Percentiles rank a stretch among this genome's conserved stretches.
Conservation (phyloP, 2,888 invertebrate genomes). For the Embidobia sp. region DNA sequence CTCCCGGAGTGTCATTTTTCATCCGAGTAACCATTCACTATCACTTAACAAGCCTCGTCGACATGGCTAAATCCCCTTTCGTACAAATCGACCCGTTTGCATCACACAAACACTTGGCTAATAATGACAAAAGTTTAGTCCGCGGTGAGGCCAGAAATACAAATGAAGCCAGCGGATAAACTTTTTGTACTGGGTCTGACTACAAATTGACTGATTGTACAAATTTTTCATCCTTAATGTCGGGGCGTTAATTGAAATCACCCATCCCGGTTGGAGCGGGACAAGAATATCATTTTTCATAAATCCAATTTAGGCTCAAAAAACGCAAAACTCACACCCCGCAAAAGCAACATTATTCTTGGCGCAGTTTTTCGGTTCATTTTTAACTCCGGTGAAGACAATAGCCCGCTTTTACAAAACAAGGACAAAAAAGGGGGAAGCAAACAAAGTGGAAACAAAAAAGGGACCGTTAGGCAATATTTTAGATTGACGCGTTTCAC, state of each 20-base stretch:
- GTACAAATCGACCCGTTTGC: slow-evolving; percentile 31
- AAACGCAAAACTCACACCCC: not conserved
- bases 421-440: not conserved
- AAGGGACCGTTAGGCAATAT: slow-evolving; percentile 51
- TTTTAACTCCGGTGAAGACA: slow-evolving; percentile 36
- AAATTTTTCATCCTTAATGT: slow-evolving; percentile 37
- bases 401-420: slow-evolving; percentile 1
- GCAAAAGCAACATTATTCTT: slow-evolving; percentile 18
- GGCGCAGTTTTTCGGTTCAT: slow-evolving; percentile 23
- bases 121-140: slow-evolving; percentile 40
- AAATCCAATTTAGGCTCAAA: slow-evolving; percentile 9
- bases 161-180: slow-evolving; percentile 25
- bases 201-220: slow-evolving; percentile 54
- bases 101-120: slow-evolving; percentile 38
- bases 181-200: slow-evolving; percentile 22
- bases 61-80: slow-evolving; percentile 25
- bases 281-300: slow-evolving; percentile 26
- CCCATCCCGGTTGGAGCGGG: not conserved
- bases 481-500: slow-evolving; percentile 66
- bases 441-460: slow-evolving; percentile 12
- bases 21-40: slow-evolving; percentile 24
- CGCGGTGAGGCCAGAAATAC: slow-evolving; percentile 17
- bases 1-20: slow-evolving; percentile 31
- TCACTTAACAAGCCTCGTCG: slow-evolving; percentile 30
- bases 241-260: slow-evolving; percentile 38